Conservation (phyloP, 2,888 invertebrate genomes). For the Cephus pygmeus region DNA sequence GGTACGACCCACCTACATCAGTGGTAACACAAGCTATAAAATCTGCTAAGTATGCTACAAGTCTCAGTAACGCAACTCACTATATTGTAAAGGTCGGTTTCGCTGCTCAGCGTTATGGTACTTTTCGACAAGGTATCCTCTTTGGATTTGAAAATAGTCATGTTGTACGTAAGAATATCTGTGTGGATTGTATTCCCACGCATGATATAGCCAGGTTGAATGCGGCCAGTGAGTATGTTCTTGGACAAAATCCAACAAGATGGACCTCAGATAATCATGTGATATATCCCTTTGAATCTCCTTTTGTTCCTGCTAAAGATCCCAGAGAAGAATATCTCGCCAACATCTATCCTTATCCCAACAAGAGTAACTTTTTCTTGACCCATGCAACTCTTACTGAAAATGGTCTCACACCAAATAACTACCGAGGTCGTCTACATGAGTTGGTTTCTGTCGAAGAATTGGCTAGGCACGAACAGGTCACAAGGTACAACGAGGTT, state of each 20-base stretch:
- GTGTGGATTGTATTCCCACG: conserved; percentile 81
- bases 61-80: conserved; percentile 20
- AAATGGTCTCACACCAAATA: conserved; percentile 73
- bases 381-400: conserved; percentile 77
- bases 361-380: conserved; percentile 74
- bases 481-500: conserved; percentile 77
- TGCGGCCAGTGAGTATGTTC: conserved; percentile 74
- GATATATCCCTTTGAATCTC: conserved; percentile 70
- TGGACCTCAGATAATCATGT: conserved; percentile 71
- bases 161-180: conserved; percentile 74
- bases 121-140: conserved; percentile 81
- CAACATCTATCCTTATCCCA: conserved; percentile 75
- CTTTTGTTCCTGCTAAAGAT: conserved; percentile 68
- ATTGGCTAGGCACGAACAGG: conserved; percentile 78
- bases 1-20: conserved; percentile 19
- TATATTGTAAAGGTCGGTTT: conserved; percentile 19
- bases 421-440: conserved; percentile 80
- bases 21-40: conserved; percentile 7
- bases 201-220: conserved; percentile 74
- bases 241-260: conserved; percentile 72
- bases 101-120: conserved; percentile 69
- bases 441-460: conserved; percentile 82
- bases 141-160: conserved; percentile 77
- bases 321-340: conserved; percentile 68
- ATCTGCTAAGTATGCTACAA: conserved; percentile 19